Conservation (phyloP, 2,888 invertebrate genomes). For the Tipula vernalis region DNA sequence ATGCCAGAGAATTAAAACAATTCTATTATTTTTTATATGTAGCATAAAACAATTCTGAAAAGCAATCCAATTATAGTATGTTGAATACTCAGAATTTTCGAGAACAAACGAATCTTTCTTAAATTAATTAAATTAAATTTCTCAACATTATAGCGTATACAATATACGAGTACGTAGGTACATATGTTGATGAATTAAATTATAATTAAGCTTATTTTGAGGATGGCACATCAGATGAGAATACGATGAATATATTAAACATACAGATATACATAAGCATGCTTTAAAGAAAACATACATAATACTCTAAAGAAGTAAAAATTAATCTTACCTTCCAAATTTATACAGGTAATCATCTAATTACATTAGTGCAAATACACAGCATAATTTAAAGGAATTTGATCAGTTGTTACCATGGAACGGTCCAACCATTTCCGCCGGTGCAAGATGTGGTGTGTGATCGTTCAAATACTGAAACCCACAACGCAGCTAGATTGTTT, state of each 20-base stretch:
- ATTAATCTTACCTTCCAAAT: neutral
- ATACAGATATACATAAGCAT: too few relatives aligned
- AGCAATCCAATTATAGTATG: too few relatives aligned
- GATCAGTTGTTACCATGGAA: too few relatives aligned
- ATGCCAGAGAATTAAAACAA: too few relatives aligned
- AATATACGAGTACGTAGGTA: neutral
- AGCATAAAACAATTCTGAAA: too few relatives aligned
- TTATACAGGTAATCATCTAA: neutral
- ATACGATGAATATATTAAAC: neutral
- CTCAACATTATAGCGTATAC: neutral
- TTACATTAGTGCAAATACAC: neutral
- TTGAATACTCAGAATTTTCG: neutral
- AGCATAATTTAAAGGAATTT: too few relatives aligned
- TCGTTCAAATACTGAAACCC: too few relatives aligned
- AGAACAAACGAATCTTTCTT: neutral
- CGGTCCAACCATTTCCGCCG: too few relatives aligned
- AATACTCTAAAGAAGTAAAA: neutral
- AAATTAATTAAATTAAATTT: neutral
- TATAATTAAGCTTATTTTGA: neutral
- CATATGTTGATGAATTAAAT: neutral
- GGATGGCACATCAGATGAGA: neutral
- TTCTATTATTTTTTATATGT: too few relatives aligned
- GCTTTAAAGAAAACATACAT: neutral
- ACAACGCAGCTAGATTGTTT: too few relatives aligned
- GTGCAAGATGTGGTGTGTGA: too few relatives aligned